phyloP scores from a whole-genome alignment of 2,113 vertebrate genomes.

The Crypturellus undulatus region DNA sequence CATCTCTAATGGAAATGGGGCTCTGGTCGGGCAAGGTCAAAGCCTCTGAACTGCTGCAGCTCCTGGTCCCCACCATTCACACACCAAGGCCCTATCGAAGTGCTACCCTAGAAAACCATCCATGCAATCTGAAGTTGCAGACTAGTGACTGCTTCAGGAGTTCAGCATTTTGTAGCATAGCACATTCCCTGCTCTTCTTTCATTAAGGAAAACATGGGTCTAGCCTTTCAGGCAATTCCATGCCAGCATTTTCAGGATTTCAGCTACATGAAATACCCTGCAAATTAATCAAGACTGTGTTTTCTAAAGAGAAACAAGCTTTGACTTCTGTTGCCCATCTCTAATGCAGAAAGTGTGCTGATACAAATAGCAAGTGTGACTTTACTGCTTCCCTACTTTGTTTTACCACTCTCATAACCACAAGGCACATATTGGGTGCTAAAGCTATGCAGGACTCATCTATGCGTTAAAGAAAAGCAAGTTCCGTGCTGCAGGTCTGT shows the following conservation, averaged over 20 bases:
- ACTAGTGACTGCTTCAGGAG: constrained; percentile 11
- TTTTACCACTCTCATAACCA: not conserved
- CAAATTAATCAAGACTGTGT: not conserved
- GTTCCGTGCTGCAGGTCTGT: not conserved
- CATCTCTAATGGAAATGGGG: fast-evolving
- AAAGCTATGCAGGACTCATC: not conserved
- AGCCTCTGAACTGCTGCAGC: not conserved
- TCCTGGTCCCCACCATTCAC: not conserved
- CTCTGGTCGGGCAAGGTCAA: not conserved
- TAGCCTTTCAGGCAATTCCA: not conserved
- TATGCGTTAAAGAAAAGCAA: not conserved
- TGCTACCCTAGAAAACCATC: not conserved
- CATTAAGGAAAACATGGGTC: not conserved
- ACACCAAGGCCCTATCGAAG: fast-evolving
- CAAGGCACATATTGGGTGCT: not conserved
- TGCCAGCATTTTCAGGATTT: not conserved
- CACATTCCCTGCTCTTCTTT: not conserved
- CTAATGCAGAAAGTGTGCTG: not conserved
- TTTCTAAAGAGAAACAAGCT: not conserved
- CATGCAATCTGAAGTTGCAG: not conserved
- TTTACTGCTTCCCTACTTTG: not conserved
- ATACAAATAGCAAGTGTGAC: not conserved
- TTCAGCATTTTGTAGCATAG: not conserved
- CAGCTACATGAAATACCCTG: not conserved
- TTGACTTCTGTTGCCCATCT: not conserved